Evolutionary conservation across 2,888 invertebrate genomes (phyloP), one percentile per base, ranked within the genome.

Genomic region (Meganola albula): DNA sequence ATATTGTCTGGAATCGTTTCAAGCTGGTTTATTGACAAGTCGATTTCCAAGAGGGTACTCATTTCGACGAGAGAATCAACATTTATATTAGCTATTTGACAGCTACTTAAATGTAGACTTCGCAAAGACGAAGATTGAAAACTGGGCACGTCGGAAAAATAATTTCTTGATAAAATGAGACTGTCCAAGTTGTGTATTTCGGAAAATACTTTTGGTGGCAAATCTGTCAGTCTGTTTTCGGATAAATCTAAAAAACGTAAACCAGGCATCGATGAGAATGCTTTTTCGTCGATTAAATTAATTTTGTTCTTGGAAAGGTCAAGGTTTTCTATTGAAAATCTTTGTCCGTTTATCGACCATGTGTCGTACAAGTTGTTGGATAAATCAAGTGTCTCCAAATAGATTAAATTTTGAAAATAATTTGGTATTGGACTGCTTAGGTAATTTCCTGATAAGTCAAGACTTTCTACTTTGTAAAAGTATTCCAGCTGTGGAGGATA

Each of bases 271-370:
- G 78, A 82, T 10, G 63, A 66, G 59, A 93, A 93, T 0, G 91
- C 88, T 33, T 86, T 84, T 24, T 75, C 69, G 24, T 90, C 89
- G 10, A 93, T 74, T 1, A 61, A 67, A 20, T 82, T 87, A 27
- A 93, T 87, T 31, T 89, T 88, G 61, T 93, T 93, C 23, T 84
- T 83, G 0, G 92, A 91, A 28, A 93, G 63, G 58, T 91, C 91
- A n/a, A 93, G 53, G 13, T 64, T 69, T 47, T 82, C 79, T 10
- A 93, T 58, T 29, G 73, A 66, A 12, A 76, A 70, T 12, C 48
- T 60, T 2, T 44, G 42, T 6, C 63, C 69, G 10, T 55, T 66
- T 5, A 53, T 58, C n/a, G 56, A 50, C 85, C 85, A 85, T 2
- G 61, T 63, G 22, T 75, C 77, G 32, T 75, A 53, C 25, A 86